These are phyloP conservation scores for Priapulus caudatus DNA, from an alignment of 2,888 invertebrate genomes.

Conservation along the genomic window DNA sequence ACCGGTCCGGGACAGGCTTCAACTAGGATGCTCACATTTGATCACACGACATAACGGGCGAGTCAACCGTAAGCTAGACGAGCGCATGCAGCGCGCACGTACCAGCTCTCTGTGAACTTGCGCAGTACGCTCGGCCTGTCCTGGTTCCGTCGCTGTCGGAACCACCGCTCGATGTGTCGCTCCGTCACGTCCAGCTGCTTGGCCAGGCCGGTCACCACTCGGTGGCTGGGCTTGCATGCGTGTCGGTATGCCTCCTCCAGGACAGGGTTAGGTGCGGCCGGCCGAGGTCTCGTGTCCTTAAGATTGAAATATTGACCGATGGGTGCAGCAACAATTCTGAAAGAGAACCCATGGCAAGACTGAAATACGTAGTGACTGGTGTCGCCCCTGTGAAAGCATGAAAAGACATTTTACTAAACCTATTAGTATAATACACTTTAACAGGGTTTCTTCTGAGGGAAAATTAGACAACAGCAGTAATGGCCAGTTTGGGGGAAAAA, in stretches of 20 bases:
- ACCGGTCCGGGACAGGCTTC: too few species aligned
- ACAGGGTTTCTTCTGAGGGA: too few species aligned
- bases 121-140: conserved; percentile 76
- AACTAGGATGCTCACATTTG: too few species aligned
- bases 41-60: too few species aligned
- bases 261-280: conserved; percentile 54
- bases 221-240: conserved; percentile 59
- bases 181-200: conserved; percentile 72
- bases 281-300: conserved; percentile 6
- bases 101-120: conserved; percentile 80
- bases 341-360: conserved; percentile 31
- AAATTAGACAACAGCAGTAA: too few species aligned
- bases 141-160: conserved; percentile 65
- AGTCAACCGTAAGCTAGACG: too few species aligned
- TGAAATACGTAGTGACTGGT: too few species aligned
- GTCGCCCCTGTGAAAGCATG: too few species aligned
- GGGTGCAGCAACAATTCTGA: conserved; percentile 56
- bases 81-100: too few species aligned
- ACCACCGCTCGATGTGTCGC: conserved; percentile 81
- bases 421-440: too few species aligned
- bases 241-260: conserved; percentile 62
- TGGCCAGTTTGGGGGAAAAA: too few species aligned
- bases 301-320: conserved; percentile 18
- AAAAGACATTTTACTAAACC: too few species aligned
- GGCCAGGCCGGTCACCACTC: conserved; percentile 60